Conservation (phyloP, 2,113 vertebrate species). For the Steatornis caripensis region DNA sequence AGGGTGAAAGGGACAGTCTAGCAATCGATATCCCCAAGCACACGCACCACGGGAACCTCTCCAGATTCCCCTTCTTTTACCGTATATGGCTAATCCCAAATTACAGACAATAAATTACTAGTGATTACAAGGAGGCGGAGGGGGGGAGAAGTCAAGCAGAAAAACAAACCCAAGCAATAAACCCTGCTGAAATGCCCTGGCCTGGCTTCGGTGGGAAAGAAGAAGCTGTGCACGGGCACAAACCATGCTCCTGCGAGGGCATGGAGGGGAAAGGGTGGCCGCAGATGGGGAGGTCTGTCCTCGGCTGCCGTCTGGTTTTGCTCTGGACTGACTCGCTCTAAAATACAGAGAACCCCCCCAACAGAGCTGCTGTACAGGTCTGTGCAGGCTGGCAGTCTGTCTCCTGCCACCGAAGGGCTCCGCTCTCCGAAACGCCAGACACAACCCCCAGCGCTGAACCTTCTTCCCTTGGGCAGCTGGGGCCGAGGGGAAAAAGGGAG, state of each 20-base stretch:
- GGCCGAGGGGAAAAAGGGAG: not conserved
- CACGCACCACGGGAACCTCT: not conserved
- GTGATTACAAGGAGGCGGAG: not conserved
- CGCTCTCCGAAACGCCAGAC: not conserved
- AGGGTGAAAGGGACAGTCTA: conserved; percentile 20
- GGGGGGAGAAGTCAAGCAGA: not conserved
- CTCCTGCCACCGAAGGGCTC: not conserved
- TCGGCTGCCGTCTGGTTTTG: not conserved
- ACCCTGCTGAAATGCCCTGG: not conserved
- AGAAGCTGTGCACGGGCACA: not conserved
- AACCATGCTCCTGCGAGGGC: not conserved
- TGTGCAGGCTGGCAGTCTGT: not conserved
- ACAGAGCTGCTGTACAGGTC: not conserved
- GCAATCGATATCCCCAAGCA: not conserved
- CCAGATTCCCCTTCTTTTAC: conserved; percentile 39
- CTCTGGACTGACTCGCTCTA: not conserved
- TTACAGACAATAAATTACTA: conserved; percentile 42
- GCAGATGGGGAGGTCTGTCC: not conserved
- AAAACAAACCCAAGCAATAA: not conserved
- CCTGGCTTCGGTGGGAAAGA: not conserved
- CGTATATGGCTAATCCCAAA: conserved; percentile 16
- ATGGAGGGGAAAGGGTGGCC: not conserved
- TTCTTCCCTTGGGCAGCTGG: not conserved
- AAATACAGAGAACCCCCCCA: not conserved
- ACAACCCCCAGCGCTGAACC: not conserved